A percentile compares a stretch with the other conserved stretches of the same genome.
Conservation (phyloP, 1,140 invertebrate species). For the Drosophila nannoptera region DNA sequence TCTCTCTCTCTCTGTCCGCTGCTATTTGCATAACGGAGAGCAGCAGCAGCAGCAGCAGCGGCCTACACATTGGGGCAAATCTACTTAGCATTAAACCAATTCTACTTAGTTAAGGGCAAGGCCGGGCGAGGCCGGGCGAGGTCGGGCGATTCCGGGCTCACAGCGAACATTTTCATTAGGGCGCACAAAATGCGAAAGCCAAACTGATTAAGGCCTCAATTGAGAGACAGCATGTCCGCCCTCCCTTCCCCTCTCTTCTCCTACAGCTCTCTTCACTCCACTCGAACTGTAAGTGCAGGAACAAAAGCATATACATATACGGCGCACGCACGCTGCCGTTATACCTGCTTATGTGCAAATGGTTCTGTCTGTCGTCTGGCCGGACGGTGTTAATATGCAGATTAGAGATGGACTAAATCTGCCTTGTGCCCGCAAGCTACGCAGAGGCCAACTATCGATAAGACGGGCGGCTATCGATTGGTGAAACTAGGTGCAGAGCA, state of each 20-base stretch:
- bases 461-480: neutral
- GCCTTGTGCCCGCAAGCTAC: neutral
- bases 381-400: constrained; percentile 1
- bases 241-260: too few species aligned
- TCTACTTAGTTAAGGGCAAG: constrained; percentile 27
- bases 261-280: too few species aligned
- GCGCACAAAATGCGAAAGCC: constrained; percentile 63
- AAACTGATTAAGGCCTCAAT: constrained; percentile 69
- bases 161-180: constrained; percentile 45
- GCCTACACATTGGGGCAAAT: constrained; percentile 60
- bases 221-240: constrained; percentile 26
- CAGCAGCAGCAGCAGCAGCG: constrained; percentile 12
- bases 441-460: neutral
- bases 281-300: constrained; percentile 4
- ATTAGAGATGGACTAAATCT: neutral
- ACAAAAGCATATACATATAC: constrained; percentile 21
- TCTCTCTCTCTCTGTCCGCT: neutral
- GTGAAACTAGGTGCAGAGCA: neutral
- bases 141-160: neutral
- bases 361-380: constrained; percentile 5
- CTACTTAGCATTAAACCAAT: constrained; percentile 73
- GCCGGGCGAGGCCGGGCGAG: neutral
- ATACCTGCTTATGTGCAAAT: neutral
- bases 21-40: constrained; percentile 13
- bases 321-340: constrained; percentile 2